These are phyloP conservation scores for Callopanchax toddi DNA, from an alignment of 2,113 vertebrate genomes.

Conservation along the genomic window DNA sequence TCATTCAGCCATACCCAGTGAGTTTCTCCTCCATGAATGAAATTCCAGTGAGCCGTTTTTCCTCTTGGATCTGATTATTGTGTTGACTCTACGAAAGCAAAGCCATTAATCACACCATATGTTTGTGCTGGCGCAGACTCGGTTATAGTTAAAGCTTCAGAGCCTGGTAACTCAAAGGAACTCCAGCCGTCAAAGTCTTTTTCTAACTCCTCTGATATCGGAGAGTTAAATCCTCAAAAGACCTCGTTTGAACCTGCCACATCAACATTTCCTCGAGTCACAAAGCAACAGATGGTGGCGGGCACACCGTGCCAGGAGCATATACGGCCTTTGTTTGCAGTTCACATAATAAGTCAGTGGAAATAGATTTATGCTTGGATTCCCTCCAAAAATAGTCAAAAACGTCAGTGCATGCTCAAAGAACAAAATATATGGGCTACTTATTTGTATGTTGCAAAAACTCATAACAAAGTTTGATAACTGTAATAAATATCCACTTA, in stretches of 20 bases:
- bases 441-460: background rate
- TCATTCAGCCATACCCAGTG: constrained; percentile 96
- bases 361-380: constrained; percentile 49
- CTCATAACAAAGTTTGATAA: background rate
- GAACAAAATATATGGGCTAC: constrained; percentile 1
- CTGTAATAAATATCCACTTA: background rate
- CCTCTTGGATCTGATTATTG: constrained; percentile 38
- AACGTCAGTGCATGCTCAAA: constrained; percentile 1
- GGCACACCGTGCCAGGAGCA: constrained; percentile 39
- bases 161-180: constrained; percentile 37
- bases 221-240: constrained; percentile 41
- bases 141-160: constrained; percentile 15
- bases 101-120: constrained; percentile 55
- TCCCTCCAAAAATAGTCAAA: constrained; percentile 42
- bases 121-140: constrained; percentile 39
- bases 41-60: constrained; percentile 17
- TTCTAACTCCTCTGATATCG: constrained; percentile 44
- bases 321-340: constrained; percentile 51
- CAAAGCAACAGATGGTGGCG: constrained; percentile 54
- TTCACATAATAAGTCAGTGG: constrained; percentile 49
- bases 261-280: constrained; percentile 36
- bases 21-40: constrained; percentile 70
- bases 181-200: constrained; percentile 10
- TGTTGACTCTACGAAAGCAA: constrained; percentile 46
- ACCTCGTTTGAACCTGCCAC: constrained; percentile 47